Evolutionary conservation across 2,797 vertebrate species (phyloP), one percentile per base, ranked within the genome.

Genomic region (Tapirus indicus): DNA sequence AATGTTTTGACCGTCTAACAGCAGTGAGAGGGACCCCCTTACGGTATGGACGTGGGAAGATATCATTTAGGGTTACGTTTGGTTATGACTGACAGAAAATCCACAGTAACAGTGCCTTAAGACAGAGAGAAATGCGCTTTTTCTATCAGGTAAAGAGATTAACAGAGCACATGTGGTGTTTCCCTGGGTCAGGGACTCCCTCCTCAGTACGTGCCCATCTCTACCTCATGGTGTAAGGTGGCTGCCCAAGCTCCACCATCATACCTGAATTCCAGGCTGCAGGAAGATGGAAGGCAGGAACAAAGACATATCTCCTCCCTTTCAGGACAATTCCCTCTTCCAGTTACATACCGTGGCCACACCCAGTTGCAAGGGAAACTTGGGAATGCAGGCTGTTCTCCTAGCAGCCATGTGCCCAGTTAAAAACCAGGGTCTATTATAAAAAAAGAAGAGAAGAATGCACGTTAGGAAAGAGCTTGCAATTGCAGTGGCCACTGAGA

Each of bases 391-490:
- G 79, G 27, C 10, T 71, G 35, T 17, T 27, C 44, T 78, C 44
- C 5, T 1, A 82, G 88, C 49, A 71, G 52, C 44, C 18, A 0
- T 17, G 12, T 8, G 7, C 38, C 49, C 25, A 21, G 10, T 29
- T 41, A 44, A 71, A 62, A 62, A 58, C 16, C 13, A 27, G 25
- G 3, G 6, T 78, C 75, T 78, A 23, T 14, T 54, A 58, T 21
- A 20, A 58, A 9, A 32, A 71, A 56, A 38, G 60, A 35, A 27
- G 38, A 41, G 56, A 7, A 13, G 20, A 0, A 4, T 4, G 5
- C 1, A 0, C 1, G 0, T 6, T 14, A 7, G 56, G 44, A 18
- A 20, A 8, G 14, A 16, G 16, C 32, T 29, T 5, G 18, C 16
- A 27, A 20, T 12, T 6, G 25, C 7, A 5, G 38, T 21, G 62